phyloP scores from a whole-genome alignment of 2,113 vertebrate species.

The Ciconia maguari region DNA sequence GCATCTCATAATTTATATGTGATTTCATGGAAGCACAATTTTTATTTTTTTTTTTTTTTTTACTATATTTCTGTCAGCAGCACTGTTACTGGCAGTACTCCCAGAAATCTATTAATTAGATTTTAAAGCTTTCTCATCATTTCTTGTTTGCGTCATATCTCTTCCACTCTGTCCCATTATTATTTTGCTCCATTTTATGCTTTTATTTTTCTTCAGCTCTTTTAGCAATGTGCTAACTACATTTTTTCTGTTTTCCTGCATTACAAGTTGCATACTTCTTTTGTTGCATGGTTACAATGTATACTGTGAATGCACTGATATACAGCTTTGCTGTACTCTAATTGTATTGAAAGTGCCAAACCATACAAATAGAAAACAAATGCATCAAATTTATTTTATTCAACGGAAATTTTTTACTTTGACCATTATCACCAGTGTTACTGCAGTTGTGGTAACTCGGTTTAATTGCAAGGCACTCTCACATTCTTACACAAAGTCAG shows the following conservation, averaged over 20 bases:
- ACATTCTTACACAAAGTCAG: neutral
- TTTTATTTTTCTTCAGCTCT: neutral
- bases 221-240: neutral
- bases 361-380: neutral
- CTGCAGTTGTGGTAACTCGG: neutral
- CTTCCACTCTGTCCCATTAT: neutral
- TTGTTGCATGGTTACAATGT: neutral
- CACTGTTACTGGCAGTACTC: neutral
- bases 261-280: neutral
- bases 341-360: neutral
- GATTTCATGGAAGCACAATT: neutral
- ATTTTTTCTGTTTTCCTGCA: neutral
- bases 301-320: neutral
- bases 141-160: neutral
- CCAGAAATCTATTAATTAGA: neutral
- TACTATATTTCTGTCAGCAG: neutral
- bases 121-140: neutral
- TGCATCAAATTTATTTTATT: neutral
- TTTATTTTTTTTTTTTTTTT: neutral
- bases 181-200: neutral
- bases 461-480: neutral
- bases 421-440: neutral
- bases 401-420: neutral
- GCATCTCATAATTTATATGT: neutral
- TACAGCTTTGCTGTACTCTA: accelerated